These are phyloP conservation scores for Dufourea novaeangliae DNA, from an alignment of 1,140 invertebrate genomes.

Conservation along the genomic window DNA sequence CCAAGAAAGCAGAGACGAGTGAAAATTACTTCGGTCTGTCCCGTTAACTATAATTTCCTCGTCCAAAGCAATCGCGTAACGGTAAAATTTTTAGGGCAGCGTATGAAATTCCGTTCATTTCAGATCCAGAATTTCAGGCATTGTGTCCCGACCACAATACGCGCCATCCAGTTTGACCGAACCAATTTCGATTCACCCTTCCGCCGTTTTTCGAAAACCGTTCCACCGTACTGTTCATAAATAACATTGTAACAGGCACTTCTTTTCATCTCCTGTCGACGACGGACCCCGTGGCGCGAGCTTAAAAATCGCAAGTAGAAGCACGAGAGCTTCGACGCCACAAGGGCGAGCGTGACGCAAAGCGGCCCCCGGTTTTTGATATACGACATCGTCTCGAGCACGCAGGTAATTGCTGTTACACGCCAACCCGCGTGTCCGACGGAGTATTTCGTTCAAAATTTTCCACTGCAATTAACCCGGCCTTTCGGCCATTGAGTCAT, in stretches of 20 bases:
- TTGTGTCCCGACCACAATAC: neutral
- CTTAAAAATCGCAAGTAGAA: constrained; percentile 23
- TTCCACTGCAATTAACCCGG: neutral
- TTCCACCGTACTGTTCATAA: neutral
- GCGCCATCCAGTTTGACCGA: neutral
- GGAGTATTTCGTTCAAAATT: neutral
- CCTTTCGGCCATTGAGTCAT: neutral
- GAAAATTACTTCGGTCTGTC: no score
- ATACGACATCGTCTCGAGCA: constrained; percentile 14
- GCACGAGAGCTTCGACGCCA: constrained; percentile 44
- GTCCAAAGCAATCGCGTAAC: no score
- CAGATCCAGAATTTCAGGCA: neutral
- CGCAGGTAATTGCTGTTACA: constrained; percentile 40
- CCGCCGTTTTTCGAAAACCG: neutral
- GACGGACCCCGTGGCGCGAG: constrained; percentile 25
- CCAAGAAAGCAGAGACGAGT: no score
- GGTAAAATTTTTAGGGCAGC: neutral
- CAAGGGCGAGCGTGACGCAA: constrained; percentile 46
- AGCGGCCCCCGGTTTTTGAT: constrained; percentile 31
- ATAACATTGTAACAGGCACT: neutral
- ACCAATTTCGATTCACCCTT: neutral
- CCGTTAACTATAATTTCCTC: no score
- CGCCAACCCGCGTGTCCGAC: neutral
- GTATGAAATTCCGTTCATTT: neutral
- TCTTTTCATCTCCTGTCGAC: neutral